phyloP scores from a whole-genome alignment of 2,888 invertebrate genomes.

The Pinctada fucata region DNA sequence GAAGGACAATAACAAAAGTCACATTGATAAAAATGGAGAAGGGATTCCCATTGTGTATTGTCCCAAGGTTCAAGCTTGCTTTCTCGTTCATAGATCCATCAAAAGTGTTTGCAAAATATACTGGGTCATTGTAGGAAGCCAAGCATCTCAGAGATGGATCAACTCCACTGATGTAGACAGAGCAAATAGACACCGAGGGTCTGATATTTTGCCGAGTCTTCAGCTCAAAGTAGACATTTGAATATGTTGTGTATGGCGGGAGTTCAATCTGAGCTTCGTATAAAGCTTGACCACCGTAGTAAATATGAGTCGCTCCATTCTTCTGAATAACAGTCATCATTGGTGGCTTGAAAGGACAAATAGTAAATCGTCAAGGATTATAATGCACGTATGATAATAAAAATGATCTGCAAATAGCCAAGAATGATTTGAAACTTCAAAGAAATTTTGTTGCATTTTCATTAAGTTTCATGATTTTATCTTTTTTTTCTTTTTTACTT shows the following conservation, averaged over 20 bases:
- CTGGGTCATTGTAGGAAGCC: background rate
- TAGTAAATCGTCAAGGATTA: too few relatives aligned
- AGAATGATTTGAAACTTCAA: too few relatives aligned
- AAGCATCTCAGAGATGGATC: background rate
- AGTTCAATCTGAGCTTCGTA: background rate
- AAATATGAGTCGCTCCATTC: background rate
- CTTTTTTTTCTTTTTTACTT: too few relatives aligned
- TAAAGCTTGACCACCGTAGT: background rate
- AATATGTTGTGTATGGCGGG: background rate
- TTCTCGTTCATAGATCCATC: background rate
- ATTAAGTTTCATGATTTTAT: too few relatives aligned
- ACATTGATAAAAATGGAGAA: background rate
- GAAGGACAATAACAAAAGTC: background rate
- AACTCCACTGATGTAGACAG: background rate
- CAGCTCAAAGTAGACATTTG: background rate
- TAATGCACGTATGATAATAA: too few relatives aligned
- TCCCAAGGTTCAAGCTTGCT: background rate
- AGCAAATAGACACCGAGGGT: background rate
- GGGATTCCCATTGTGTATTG: background rate
- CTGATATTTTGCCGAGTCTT: background rate
- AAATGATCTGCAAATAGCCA: too few relatives aligned
- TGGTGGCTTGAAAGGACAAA: background rate
- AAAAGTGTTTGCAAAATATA: background rate
- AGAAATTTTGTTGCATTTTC: too few relatives aligned
- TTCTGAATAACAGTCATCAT: background rate